These are phyloP conservation scores for Cephalopachus bancanus DNA, from an alignment of 2,797 vertebrate genomes.

Conservation along the genomic window DNA sequence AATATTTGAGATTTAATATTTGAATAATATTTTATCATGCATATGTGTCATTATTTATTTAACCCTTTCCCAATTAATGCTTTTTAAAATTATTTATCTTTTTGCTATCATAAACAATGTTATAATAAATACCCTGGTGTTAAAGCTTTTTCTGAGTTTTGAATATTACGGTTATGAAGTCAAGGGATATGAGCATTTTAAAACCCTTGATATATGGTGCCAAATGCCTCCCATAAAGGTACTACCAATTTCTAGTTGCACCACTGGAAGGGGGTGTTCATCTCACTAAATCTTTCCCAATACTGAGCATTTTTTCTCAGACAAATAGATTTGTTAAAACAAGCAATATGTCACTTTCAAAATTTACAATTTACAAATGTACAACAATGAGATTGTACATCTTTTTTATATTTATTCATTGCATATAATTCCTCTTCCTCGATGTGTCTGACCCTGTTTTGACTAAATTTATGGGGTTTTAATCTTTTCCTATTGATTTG, in stretches of 20 bases:
- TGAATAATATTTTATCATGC: not conserved
- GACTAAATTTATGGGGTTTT: not conserved
- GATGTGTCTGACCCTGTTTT: not conserved
- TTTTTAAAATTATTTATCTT: not conserved
- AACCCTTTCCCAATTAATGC: not conserved
- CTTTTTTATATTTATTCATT: not conserved
- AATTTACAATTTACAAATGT: not conserved
- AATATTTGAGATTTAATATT: not conserved
- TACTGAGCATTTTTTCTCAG: not conserved
- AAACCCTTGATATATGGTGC: not conserved
- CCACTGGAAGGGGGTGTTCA: not conserved
- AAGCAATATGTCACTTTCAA: not conserved
- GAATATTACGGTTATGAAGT: not conserved
- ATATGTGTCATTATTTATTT: not conserved
- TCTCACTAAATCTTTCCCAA: not conserved
- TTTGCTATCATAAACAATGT: not conserved
- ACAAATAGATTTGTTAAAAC: not conserved
- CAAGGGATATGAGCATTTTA: slow-evolving; percentile 5
- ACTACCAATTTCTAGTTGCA: not conserved
- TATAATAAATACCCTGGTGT: not conserved
- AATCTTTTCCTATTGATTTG: not conserved
- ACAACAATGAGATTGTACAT: not conserved
- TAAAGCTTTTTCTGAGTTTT: not conserved
- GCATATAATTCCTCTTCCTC: not conserved
- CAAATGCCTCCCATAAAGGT: not conserved